Conservation (phyloP, 2,888 invertebrate species). For the Agyllia agylla region DNA sequence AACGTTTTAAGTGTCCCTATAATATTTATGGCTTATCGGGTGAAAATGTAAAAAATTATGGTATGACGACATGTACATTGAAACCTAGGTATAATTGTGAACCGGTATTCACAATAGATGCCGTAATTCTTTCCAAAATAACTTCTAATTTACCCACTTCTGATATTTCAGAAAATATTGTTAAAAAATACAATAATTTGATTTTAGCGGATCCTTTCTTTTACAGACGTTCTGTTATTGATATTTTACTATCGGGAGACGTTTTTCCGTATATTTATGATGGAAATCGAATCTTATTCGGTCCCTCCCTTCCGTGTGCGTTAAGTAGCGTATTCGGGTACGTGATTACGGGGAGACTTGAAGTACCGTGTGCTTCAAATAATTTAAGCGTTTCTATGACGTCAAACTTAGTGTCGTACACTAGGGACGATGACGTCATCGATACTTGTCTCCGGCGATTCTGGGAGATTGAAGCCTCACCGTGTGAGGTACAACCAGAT, state of each 20-base stretch:
- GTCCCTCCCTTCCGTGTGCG: background rate
- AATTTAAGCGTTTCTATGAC: background rate
- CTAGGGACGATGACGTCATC: background rate
- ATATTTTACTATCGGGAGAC: background rate
- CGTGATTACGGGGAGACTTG: background rate
- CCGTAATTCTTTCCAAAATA: background rate
- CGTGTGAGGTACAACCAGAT: background rate
- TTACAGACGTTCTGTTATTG: background rate
- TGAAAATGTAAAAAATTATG: background rate
- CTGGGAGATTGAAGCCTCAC: background rate
- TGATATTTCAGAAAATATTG: background rate
- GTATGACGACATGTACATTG: background rate
- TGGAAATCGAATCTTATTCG: background rate
- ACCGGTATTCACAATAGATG: background rate
- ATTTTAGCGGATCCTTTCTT: background rate
- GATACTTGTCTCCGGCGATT: background rate
- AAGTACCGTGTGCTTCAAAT: background rate
- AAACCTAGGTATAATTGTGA: background rate
- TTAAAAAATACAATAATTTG: background rate
- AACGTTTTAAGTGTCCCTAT: background rate
- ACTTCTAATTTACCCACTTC: background rate
- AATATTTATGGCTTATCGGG: conserved; percentile 1
- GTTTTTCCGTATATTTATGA: background rate
- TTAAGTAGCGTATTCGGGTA: background rate
- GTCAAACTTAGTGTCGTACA: background rate